Base-by-base conservation (phyloP, 2,888 invertebrate genomes). In the Drosophila leonis region DNA sequence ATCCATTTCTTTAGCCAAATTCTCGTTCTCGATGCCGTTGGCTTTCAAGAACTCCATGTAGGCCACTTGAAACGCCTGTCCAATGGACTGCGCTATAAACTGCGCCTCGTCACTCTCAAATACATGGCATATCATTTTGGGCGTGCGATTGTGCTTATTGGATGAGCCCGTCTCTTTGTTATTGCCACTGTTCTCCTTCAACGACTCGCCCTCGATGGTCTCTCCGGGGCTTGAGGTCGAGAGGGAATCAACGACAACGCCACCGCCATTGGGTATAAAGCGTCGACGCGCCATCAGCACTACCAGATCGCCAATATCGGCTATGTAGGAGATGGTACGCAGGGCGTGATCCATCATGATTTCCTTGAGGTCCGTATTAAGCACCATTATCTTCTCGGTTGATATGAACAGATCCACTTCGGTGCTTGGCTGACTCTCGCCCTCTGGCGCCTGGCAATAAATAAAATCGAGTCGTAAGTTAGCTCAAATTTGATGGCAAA, bases 341-440 rank as follows among this genome's bases (percentile, higher is more conserved):
- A 99, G 94, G 1, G 99, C 98, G 93, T 99, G 99, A 93, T 99
- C 99, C 99, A 99, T 99, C 98, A 99, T 99, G 72, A 99, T 99
- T 94, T 99, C 99, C 94, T 99, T 99, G 60, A 99, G 94, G 93
- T 99, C 99, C 3, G 99, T 99, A 92, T 99, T 99, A 72, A 99
- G 95, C 65, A 99, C 99, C 99, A 99, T 99, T 80, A 99, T 99
- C 94, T 99, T 99, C 93, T 99, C 99, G 13, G 99, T 99, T 41
- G 99, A 99, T 91, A 99, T 99, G 94, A 99, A 99, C 35, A 99
- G 94, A 93, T 99, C 99, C 49, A 99, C 99, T 94, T 99, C 99
- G 15, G 99, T 99, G 91, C 98, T 98, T 13, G 99, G 99, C 92
- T 99, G 99, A 80, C 96, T 97, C 93, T 99, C 99, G 54, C 99